Evolutionary conservation across 2,113 vertebrate species (phyloP).

Genomic region (Hyperopisus bebe): DNA sequence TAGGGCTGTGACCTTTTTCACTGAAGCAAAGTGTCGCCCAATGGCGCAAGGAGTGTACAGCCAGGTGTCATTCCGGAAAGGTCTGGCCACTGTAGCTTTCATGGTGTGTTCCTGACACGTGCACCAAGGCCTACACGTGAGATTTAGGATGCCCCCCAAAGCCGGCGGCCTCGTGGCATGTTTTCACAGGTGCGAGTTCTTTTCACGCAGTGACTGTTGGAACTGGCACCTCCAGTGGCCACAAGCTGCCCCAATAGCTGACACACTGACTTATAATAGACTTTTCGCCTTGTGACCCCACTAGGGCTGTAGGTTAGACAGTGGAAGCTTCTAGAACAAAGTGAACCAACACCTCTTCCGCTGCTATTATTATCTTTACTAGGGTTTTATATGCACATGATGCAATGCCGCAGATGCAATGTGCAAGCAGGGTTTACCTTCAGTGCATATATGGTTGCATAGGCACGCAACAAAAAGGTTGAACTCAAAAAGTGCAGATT

Average conservation of each 20-base stretch:
- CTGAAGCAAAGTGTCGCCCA: not conserved
- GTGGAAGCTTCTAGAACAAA: not conserved
- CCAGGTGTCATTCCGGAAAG: not conserved
- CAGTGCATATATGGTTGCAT: no score
- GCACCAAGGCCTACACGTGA: not conserved
- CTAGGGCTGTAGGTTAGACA: not conserved
- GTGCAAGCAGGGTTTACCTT: not conserved
- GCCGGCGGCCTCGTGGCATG: slow-evolving; percentile 35
- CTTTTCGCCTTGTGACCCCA: not conserved
- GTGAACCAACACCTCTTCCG: not conserved
- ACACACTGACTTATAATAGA: slow-evolving; percentile 17
- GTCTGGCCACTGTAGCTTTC: not conserved
- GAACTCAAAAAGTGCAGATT: no score
- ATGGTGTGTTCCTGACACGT: not conserved
- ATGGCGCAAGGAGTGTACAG: not conserved
- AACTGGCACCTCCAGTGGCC: slow-evolving; percentile 47
- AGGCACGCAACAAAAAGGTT: not conserved
- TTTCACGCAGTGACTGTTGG: slow-evolving; percentile 50
- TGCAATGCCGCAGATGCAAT: not conserved
- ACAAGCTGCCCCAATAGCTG: not conserved
- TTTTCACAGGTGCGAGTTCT: slow-evolving; percentile 67
- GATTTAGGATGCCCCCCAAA: not conserved
- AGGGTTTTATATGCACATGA: not conserved
- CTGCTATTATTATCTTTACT: not conserved
- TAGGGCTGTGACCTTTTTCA: not conserved